Conservation (phyloP, 2,797 vertebrate genomes). For the Acipenser transmontanus region DNA sequence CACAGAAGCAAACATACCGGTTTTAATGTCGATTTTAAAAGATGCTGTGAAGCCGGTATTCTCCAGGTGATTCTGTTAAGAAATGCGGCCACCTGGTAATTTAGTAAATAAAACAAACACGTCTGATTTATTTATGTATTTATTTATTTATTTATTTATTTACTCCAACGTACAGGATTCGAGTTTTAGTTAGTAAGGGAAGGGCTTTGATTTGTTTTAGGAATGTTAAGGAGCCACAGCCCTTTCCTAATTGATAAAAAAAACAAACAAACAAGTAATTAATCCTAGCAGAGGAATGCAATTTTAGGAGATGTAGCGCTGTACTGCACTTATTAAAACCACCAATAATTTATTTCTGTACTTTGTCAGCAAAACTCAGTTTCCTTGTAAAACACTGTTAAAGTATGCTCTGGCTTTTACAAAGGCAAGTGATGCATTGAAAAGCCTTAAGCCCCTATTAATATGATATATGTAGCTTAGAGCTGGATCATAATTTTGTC, state of each 20-base stretch:
- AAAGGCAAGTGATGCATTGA: not conserved
- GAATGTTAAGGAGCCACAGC: not conserved
- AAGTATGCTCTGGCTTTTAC: constrained; percentile 4
- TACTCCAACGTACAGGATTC: not conserved
- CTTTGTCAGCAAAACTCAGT: constrained; percentile 1
- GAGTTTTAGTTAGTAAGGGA: no score
- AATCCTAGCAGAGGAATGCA: constrained; percentile 7
- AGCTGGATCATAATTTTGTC: constrained; percentile 8
- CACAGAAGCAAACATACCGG: constrained; percentile 21
- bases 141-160: not conserved
- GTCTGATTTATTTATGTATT: not conserved
- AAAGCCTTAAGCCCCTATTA: constrained; percentile 6
- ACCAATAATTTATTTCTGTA: not conserved
- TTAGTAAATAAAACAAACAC: constrained; percentile 26
- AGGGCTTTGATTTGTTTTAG: not conserved
- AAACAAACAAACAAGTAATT: constrained; percentile 7
- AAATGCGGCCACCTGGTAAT: constrained; percentile 37
- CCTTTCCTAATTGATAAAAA: constrained; percentile 3
- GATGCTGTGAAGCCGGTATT: constrained; percentile 31
- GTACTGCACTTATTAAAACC: not conserved
- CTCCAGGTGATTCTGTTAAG: constrained; percentile 24
- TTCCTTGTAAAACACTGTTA: constrained; percentile 17
- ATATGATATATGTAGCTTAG: not conserved
- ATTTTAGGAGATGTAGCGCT: not conserved
- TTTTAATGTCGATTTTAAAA: constrained; percentile 30